phyloP scores from a whole-genome alignment of 2,113 vertebrate species.

The Terrapene triunguis region DNA sequence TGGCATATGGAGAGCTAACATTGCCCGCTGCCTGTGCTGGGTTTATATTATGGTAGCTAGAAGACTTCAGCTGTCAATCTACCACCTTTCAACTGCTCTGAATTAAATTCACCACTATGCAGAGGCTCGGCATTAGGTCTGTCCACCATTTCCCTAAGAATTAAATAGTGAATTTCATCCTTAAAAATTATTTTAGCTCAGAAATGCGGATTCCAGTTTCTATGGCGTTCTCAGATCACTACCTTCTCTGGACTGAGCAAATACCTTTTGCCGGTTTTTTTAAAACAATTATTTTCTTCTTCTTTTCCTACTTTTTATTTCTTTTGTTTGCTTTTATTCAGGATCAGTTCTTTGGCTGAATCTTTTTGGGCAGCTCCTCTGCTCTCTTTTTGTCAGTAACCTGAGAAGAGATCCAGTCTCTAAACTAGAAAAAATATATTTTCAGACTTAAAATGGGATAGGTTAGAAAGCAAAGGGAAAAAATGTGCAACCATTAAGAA shows the following conservation, averaged over 20 bases:
- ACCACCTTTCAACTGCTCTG: not conserved
- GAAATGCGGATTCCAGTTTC: not conserved
- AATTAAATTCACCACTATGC: not conserved
- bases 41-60: not conserved
- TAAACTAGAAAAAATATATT: not conserved
- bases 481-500: not conserved
- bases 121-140: not conserved
- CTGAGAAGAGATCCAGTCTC: not conserved
- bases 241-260: not conserved
- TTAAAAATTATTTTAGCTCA: not conserved
- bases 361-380: not conserved
- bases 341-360: not conserved
- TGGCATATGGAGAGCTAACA: not conserved
- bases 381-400: not conserved
- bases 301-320: not conserved
- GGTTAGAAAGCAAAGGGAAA: not conserved
- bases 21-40: not conserved
- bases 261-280: not conserved
- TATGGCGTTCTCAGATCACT: not conserved
- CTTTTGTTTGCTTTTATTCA: not conserved
- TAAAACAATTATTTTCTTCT: not conserved
- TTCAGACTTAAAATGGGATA: not conserved
- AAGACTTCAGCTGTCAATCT: not conserved
- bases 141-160: fast-evolving
- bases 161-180: not conserved